Evolutionary conservation across 2,888 invertebrate genomes (phyloP), one percentile per base, ranked within the genome.

Genomic region (Sympetrum striolatum): DNA sequence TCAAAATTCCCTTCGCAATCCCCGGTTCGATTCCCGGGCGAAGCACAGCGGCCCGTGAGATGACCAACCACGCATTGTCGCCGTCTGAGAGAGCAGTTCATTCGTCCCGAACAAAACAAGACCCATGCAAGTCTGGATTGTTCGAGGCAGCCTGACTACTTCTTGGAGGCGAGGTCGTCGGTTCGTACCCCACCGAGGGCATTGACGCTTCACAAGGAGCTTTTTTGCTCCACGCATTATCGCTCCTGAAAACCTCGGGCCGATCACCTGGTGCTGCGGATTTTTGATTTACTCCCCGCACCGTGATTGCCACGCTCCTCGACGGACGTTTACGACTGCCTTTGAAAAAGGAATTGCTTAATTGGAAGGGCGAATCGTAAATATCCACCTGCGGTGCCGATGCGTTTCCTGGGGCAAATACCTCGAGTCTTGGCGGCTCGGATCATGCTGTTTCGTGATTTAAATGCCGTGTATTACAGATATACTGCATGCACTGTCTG

Each of bases 151-250:
- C 60, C 86, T n/a, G 86, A 86, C 86, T 86, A 22, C 60, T 82
- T 82, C 82, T 81, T 18, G 53, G 22, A 58, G 58, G 58, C 86
- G 86, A 86, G 86, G 86, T 86, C 86, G 86, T 37, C 86, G 86
- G 86, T 86, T 86, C 86, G 86, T 86, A 60, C 60, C 86, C 86
- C 86, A 60, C 60, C 37, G 86, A 86, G 86, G 86, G 86, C 86
- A 86, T 86, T 86, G 86, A 86, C 86, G 86, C n/a, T 81, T 58
- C 58, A 37, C 18, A 22, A 60, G 60, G 60, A 18, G 60, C 35
- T 86, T 86, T 86, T 86, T 86, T 86, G 73, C 73, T 25, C 31
- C 73, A 73, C 8, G 31, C 73, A 73, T 73, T 73, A 73, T 73
- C 73, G 31, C 25, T 73, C 12, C 31, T 73, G 31, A 73, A 73